These are phyloP conservation scores for Nannospalax galili DNA, from an alignment of 2,113 vertebrate genomes.

Conservation along the genomic window DNA sequence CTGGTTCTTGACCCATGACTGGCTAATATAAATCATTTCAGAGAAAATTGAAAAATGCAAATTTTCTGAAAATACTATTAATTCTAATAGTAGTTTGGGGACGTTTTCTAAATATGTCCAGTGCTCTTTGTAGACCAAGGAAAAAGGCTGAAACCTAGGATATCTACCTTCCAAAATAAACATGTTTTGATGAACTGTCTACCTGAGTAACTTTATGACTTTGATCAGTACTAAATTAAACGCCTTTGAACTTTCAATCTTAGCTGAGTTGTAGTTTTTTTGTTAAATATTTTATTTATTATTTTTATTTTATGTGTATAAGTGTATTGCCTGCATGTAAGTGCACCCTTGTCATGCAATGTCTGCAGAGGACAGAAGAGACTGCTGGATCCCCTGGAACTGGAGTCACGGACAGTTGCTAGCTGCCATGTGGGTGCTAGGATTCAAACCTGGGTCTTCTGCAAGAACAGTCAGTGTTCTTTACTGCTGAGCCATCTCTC, in stretches of 20 bases:
- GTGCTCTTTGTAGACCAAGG: not conserved
- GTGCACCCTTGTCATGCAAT: too few species aligned
- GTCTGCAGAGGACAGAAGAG: too few species aligned
- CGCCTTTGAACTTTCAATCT: not conserved
- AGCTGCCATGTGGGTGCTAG: too few species aligned
- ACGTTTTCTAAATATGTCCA: not conserved
- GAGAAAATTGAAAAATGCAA: slow-evolving; percentile 47
- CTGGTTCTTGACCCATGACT: slow-evolving; percentile 42
- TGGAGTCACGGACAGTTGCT: too few species aligned
- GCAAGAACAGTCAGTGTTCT: too few species aligned
- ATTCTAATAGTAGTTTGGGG: slow-evolving; percentile 39
- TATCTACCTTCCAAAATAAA: not conserved
- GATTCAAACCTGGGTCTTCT: too few species aligned
- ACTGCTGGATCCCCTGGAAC: too few species aligned
- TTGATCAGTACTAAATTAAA: slow-evolving; percentile 44
- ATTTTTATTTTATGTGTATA: too few species aligned
- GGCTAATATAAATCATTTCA: slow-evolving; percentile 48
- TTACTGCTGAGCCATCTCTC: too few species aligned
- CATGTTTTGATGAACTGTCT: not conserved
- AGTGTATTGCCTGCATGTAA: too few species aligned
- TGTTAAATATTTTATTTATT: slow-evolving; percentile 19
- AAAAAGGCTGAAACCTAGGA: not conserved
- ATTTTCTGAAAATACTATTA: slow-evolving; percentile 1
- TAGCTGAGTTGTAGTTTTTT: not conserved
- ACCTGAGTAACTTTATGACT: slow-evolving; percentile 14